Percentiles rank a stretch among this genome's conserved stretches.
Conservation (phyloP, 2,888 invertebrate species). For the Allolobophora icterica region DNA sequence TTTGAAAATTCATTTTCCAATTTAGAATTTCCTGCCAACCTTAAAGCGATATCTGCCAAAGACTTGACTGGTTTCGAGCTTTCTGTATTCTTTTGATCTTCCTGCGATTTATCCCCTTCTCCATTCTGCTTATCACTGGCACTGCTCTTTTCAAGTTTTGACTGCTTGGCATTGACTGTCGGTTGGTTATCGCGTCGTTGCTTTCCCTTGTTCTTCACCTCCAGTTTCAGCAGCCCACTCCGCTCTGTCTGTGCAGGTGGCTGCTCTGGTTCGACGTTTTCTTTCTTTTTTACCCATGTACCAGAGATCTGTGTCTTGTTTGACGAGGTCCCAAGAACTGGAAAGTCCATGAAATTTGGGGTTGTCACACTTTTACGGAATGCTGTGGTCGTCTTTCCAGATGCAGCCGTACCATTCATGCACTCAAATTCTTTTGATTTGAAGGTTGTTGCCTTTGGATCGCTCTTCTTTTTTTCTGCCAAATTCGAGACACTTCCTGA, state of each 20-base stretch:
- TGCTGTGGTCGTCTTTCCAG: neutral
- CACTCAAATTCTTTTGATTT: neutral
- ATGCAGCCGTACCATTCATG: neutral
- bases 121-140: neutral
- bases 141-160: neutral
- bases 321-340: neutral
- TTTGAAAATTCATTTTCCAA: neutral
- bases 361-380: neutral
- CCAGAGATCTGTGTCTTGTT: neutral
- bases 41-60: neutral
- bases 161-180: slow-evolving; percentile 11
- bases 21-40: neutral
- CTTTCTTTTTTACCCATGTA: slow-evolving; percentile 23
- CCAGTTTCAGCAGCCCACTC: neutral
- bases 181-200: neutral
- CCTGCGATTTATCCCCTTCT: neutral
- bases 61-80: neutral
- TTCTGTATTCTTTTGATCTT: neutral
- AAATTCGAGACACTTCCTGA: slow-evolving; percentile 23
- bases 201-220: neutral
- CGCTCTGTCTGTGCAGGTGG: neutral
- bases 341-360: slow-evolving; percentile 5
- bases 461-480: neutral
- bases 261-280: neutral
- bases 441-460: neutral